Conservation (phyloP, 2,797 vertebrate species). For the Nannoperca obscura region DNA sequence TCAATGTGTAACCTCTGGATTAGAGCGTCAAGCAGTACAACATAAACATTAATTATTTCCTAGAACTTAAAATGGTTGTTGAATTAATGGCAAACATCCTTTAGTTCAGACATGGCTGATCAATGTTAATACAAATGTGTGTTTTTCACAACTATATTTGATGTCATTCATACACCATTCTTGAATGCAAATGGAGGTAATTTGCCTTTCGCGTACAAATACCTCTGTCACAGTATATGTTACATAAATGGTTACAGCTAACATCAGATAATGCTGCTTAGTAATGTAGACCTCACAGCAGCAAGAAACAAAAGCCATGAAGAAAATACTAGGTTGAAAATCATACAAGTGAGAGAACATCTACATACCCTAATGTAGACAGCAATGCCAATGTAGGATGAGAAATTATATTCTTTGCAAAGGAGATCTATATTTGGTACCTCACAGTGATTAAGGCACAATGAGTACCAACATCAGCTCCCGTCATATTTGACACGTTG, state of each 20-base stretch:
- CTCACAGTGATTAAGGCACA: slow-evolving; percentile 4
- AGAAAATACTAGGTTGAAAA: not conserved
- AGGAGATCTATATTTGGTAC: slow-evolving; percentile 10
- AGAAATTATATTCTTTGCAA: slow-evolving; percentile 3
- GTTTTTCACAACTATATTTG: slow-evolving; percentile 3
- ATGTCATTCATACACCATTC: slow-evolving; percentile 1
- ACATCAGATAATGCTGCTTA: not conserved
- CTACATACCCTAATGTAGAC: not conserved
- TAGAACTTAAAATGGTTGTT: slow-evolving; percentile 61
- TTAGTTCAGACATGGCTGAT: slow-evolving; percentile 39
- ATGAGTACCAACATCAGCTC: not conserved
- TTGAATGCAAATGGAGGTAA: not conserved
- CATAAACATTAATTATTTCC: slow-evolving; percentile 71
- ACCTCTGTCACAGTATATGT: not conserved
- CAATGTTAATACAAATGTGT: slow-evolving; percentile 1
- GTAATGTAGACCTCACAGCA: not conserved
- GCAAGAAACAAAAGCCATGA: not conserved
- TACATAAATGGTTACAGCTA: not conserved
- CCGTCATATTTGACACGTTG: not conserved
- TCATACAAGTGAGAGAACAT: not conserved
- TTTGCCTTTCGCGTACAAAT: not conserved
- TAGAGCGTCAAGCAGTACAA: slow-evolving; percentile 39
- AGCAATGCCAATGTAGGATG: not conserved
- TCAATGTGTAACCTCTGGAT: slow-evolving; percentile 70
- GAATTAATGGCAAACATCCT: slow-evolving; percentile 63